These are phyloP conservation scores for Eilema depressum DNA, from an alignment of 2,888 invertebrate species.

Conservation along the genomic window DNA sequence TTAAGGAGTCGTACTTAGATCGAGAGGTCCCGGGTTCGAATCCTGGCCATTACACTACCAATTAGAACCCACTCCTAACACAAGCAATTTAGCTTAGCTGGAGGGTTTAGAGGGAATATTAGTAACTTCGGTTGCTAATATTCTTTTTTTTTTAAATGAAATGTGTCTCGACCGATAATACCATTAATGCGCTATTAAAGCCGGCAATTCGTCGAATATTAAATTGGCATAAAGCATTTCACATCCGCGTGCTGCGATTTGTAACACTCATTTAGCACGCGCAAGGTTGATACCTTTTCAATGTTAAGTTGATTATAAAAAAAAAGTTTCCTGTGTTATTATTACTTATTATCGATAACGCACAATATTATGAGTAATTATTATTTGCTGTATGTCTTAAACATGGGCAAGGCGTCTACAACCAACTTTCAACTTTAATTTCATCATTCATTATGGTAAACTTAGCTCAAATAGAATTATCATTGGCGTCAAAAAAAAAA, in stretches of 20 bases:
- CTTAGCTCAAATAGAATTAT: no score
- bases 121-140: no score
- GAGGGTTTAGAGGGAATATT: no score
- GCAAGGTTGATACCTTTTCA: conserved; percentile 52
- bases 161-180: not conserved
- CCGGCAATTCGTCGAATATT: not conserved
- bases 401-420: no score
- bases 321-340: conserved; percentile 47
- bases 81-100: no score
- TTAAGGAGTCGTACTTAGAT: no score
- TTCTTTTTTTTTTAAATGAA: not conserved
- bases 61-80: no score
- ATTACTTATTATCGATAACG: conserved; percentile 3
- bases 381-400: not conserved
- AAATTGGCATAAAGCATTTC: conserved; percentile 8
- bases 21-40: no score
- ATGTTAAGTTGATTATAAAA: conserved; percentile 38
- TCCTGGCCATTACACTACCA: no score
- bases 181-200: not conserved
- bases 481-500: no score
- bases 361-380: not conserved
- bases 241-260: conserved; percentile 15
- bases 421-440: no score
- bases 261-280: conserved; percentile 27
- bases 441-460: no score